These are phyloP conservation scores for Amitus sp. DNA, from an alignment of 2,888 invertebrate species.

Conservation along the genomic window DNA sequence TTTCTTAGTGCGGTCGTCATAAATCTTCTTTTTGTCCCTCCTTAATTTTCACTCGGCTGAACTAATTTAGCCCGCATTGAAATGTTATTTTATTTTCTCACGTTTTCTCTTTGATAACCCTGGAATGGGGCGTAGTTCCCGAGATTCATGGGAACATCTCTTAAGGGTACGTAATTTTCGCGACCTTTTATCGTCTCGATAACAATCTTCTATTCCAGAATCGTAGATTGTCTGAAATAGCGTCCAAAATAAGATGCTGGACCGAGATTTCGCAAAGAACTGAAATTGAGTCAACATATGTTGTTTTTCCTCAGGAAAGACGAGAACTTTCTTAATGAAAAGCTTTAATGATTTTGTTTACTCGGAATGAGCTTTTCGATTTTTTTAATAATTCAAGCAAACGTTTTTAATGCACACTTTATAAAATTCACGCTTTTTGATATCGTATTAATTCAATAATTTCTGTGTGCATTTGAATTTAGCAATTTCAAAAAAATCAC, in stretches of 20 bases:
- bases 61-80: constrained; percentile 44
- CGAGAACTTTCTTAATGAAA: too few species aligned
- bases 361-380: too few species aligned
- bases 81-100: constrained; percentile 22
- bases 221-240: not conserved
- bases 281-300: not conserved
- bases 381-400: too few species aligned
- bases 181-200: not conserved
- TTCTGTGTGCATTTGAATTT: too few species aligned
- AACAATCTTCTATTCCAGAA: constrained; percentile 4
- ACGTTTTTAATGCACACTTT: too few species aligned
- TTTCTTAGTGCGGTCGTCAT: constrained; percentile 39
- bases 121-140: not conserved
- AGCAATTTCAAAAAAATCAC: too few species aligned
- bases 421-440: too few species aligned
- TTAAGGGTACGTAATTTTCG: not conserved
- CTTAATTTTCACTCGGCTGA: constrained; percentile 9
- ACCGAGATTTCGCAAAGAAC: not conserved
- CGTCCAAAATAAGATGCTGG: not conserved
- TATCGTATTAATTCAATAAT: too few species aligned
- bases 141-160: not conserved
- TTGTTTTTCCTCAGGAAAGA: too few species aligned
- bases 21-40: constrained; percentile 29
- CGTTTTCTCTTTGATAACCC: constrained; percentile 3
- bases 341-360: too few species aligned